Base-by-base conservation (phyloP, 1,140 invertebrate species). In the Euwallacea similis region DNA sequence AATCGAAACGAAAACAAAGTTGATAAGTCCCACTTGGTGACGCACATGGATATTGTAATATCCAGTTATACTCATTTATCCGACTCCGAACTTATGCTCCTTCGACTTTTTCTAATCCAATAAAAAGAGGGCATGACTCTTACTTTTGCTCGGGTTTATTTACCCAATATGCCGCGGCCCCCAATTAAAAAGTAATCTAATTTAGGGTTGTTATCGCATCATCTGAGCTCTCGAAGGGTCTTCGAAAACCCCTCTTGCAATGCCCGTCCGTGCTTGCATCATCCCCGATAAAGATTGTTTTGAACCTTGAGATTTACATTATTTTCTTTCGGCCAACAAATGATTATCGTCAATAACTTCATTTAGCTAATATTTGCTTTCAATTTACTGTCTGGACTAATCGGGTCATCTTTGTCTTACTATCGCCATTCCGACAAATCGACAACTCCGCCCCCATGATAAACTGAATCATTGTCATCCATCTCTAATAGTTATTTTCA, bases 241-340 rank as follows among this genome's bases (percentile, higher is more conserved):
- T 33, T 33, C 21, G 4, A 33, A 33, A 33, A 33, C 21, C 21
- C 21, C 21, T 33, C 21, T 42, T 11, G 54, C 33, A 61, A 61
- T 61, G 11, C 16, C 7, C 43, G 11, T 61, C 11, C 43, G 21
- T 9, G 21, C 42, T 61, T 61, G 59, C 59, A 61, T 61, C 59
- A 61, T 42, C 11, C 8, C 42, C 1, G 42, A 61, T 61, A 42
- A 61, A 4, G 8, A 43, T 61, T 43, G 42, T 42, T 61, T 43
- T 61, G 59, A 43, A 61, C 59, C 33, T 61, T 61, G 54, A 56
- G 16, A 56, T 21, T 13, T 56, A 15, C 16, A 21, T 56, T 56
- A 15, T 56, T 56, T 56, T 56, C n/a, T 56, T 56, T 56, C 16
- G 54, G 46, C 46, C 46, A 13, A 50, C 9, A 10, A 50, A 50